These are phyloP conservation scores for Ceratothoa steindachneri DNA, from an alignment of 2,888 invertebrate species.

Conservation along the genomic window DNA sequence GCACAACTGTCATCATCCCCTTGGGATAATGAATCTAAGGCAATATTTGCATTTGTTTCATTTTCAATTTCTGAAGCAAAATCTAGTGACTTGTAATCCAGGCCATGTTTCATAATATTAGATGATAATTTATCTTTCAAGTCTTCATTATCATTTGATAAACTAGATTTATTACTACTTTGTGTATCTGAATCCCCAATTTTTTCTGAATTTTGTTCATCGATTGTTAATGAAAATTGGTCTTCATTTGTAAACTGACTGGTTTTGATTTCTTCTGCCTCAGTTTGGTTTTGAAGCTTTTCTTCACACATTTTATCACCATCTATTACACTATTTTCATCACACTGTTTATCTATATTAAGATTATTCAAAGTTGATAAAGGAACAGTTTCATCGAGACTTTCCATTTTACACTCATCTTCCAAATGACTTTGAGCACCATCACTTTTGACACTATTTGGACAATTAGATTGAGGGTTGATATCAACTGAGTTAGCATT, in stretches of 20 bases:
- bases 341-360: no score
- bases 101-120: background rate
- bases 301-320: no score
- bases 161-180: background rate
- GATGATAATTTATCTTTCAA: background rate
- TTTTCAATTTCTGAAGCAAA: no score
- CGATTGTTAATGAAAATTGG: background rate
- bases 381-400: no score
- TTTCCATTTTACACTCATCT: no score
- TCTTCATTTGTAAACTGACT: background rate
- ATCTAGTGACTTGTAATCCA: no score
- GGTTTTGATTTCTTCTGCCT: no score
- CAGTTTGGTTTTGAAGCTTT: no score
- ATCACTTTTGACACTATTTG: background rate
- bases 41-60: background rate
- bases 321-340: no score
- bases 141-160: background rate
- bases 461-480: background rate
- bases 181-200: background rate
- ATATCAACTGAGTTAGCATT: background rate
- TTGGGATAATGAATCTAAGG: background rate
- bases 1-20: background rate
- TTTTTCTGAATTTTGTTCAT: background rate
- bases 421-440: background rate
- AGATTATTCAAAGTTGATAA: no score